Evolutionary conservation across 2,797 vertebrate genomes (phyloP), one percentile per base, ranked within the genome.

Genomic region (Rhinella marina): DNA sequence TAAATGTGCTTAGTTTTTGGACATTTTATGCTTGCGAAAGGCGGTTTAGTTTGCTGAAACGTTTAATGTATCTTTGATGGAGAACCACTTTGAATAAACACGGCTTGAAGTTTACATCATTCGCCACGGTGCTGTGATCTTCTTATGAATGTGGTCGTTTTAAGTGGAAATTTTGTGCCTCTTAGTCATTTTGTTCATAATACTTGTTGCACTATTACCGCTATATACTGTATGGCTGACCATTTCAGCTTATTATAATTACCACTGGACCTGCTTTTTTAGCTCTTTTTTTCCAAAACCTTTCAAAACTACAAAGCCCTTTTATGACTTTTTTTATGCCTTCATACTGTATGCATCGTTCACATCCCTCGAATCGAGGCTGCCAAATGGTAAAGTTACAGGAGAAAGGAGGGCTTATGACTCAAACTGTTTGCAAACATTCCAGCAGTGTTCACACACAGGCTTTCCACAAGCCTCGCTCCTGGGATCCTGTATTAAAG

Each of bases 401-500:
- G 61, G 23, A 80, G 66, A 54, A 81, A 86, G 73, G 70, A 54
- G 64, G 70, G 59, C 85, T 88, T 79, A 83, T 61, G 56, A 61
- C 21, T 80, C 48, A 27, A 82, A 50, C 27, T 61, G 48, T 75
- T 90, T 81, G 86, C 52, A 84, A 89, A 78, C 73, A 92, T 89
- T 84, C 84, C 90, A 75, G 17, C 48, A 68, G 87, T 13, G 0
- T 88, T 19, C 27, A 84, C 83, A 77, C 92, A 77, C 78, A 91
- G 75, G 91, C 72, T 17, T 88, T 25, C 70, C 87, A 64, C 88
- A 52, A 64, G 89, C 48, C 23, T 84, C 14, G 48, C 91, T 73
- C 81, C 90, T 78, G 88, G 78, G 59, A 29, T 48, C 59, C 90
- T 87, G 80, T 68, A 90, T n/a, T 86, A 91, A 32, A 80, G 25